These are phyloP conservation scores for Sebastolobus altivelis DNA, from an alignment of 2,797 vertebrate species.

Conservation along the genomic window DNA sequence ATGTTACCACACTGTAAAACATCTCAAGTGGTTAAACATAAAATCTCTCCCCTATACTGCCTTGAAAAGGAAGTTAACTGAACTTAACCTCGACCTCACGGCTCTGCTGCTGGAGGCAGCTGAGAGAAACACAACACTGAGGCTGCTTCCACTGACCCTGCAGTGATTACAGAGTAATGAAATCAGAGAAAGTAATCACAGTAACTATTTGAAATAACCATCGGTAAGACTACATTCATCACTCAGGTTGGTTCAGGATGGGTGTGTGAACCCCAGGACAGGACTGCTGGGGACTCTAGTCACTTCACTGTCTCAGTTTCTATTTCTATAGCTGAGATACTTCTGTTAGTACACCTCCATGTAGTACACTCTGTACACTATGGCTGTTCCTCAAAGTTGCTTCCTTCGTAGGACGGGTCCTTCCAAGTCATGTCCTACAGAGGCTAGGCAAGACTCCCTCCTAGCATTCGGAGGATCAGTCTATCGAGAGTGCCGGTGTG, in stretches of 20 bases:
- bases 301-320: no score
- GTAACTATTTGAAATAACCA: neutral
- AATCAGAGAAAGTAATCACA: neutral
- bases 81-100: neutral
- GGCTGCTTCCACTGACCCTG: neutral
- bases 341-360: no score
- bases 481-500: no score
- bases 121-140: neutral
- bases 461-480: no score
- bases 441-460: no score
- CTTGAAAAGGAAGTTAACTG: neutral
- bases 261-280: neutral
- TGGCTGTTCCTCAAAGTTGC: no score
- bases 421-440: no score
- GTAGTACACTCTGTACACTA: no score
- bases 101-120: neutral
- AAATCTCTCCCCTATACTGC: neutral
- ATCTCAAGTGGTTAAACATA: neutral
- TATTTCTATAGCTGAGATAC: no score
- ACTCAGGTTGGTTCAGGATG: neutral
- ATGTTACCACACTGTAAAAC: neutral
- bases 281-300: no score
- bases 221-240: neutral
- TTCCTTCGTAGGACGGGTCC: no score
- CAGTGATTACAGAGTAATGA: neutral